These are phyloP conservation scores for Panagrolaimus sp. DNA, from an alignment of 1,140 invertebrate genomes.

Conservation along the genomic window DNA sequence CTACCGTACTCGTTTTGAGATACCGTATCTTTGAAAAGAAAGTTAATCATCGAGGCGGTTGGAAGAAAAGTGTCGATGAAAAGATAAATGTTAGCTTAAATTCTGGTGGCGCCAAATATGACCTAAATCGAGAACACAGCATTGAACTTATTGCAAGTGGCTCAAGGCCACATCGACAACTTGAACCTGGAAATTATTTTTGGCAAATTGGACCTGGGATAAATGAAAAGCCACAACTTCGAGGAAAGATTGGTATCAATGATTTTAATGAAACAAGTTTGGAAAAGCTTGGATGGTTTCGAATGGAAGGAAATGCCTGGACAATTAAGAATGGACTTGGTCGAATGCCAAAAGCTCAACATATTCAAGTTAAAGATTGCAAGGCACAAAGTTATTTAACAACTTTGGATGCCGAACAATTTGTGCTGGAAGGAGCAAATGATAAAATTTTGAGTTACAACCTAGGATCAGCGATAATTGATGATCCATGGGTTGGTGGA, in stretches of 20 bases:
- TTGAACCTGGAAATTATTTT: slow-evolving; percentile 50
- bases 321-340: slow-evolving; percentile 39
- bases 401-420: slow-evolving; percentile 49
- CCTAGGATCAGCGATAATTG: slow-evolving; percentile 38
- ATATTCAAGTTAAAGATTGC: slow-evolving; percentile 33
- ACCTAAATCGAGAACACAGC: slow-evolving; percentile 39
- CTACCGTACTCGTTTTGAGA: slow-evolving; percentile 39
- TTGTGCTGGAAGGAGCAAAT: slow-evolving; percentile 36
- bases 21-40: slow-evolving; percentile 45
- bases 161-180: slow-evolving; percentile 37
- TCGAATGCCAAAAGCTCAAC: slow-evolving; percentile 47
- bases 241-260: slow-evolving; percentile 37
- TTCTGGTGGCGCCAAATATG: slow-evolving; percentile 47
- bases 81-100: slow-evolving; percentile 45
- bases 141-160: slow-evolving; percentile 42
- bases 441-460: slow-evolving; percentile 45
- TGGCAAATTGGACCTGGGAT: slow-evolving; percentile 30
- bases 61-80: slow-evolving; percentile 33
- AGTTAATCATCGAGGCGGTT: slow-evolving; percentile 17
- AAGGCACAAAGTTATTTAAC: slow-evolving; percentile 50
- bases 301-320: slow-evolving; percentile 41
- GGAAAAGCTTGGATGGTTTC: slow-evolving; percentile 51
- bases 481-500: slow-evolving; percentile 46
- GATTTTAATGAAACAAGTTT: slow-evolving; percentile 40
- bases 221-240: slow-evolving; percentile 19